These are phyloP conservation scores for Xenopus petersii DNA, from an alignment of 2,797 vertebrate genomes.

Conservation along the genomic window DNA sequence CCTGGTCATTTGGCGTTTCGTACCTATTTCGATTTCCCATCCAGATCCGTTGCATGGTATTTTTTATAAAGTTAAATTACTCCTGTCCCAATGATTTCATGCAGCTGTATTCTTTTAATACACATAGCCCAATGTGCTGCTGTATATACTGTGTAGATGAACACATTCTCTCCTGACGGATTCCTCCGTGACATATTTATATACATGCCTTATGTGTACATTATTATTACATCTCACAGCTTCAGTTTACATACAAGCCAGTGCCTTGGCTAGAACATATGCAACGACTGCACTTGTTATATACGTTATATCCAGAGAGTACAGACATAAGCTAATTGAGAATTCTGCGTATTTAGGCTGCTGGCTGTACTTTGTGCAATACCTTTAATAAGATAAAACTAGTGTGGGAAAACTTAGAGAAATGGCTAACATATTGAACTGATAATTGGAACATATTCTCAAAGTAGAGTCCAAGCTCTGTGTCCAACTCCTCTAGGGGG, in stretches of 20 bases:
- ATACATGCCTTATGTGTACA: background rate
- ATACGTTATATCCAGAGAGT: too few species aligned
- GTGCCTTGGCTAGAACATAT: background rate
- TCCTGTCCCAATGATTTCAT: background rate
- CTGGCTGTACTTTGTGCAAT: background rate
- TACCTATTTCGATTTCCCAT: background rate
- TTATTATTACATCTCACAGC: background rate
- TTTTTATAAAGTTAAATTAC: background rate
- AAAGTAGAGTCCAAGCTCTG: too few species aligned
- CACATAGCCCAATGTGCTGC: background rate
- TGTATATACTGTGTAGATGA: background rate
- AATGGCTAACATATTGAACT: too few species aligned
- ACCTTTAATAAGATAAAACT: background rate
- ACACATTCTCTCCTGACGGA: background rate
- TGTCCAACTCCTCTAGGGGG: too few species aligned
- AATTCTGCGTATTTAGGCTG: background rate
- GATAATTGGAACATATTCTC: too few species aligned
- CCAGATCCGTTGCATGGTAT: background rate
- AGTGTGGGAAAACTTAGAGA: background rate
- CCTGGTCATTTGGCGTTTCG: background rate
- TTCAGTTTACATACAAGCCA: conserved; percentile 2
- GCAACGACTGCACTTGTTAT: conserved; percentile 10
- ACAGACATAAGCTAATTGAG: too few species aligned
- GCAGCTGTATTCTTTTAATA: conserved; percentile 9
- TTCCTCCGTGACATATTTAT: background rate